A percentile compares a stretch with the other conserved stretches of the same genome.
These are phyloP conservation scores for Ochropleura leucogaster DNA, from an alignment of 2,888 invertebrate species.

Conservation along the genomic window DNA sequence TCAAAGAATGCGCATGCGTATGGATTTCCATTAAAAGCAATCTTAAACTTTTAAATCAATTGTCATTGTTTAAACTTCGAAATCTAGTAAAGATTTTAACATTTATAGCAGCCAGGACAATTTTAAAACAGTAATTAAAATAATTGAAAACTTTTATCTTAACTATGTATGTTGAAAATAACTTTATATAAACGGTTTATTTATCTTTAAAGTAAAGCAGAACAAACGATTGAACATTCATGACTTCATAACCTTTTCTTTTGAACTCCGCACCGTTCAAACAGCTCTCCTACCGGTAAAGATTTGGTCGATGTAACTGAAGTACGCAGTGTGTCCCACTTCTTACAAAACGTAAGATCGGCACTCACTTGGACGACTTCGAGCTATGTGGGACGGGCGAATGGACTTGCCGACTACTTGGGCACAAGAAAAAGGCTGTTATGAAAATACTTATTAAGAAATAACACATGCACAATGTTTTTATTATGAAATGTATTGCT, in stretches of 20 bases:
- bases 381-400: conserved; percentile 73
- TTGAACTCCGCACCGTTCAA: conserved; percentile 37
- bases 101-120: not conserved
- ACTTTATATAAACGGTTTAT: not conserved
- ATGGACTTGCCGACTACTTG: conserved; percentile 62
- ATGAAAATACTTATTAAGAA: conserved; percentile 60
- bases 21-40: not conserved
- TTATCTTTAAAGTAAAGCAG: not conserved
- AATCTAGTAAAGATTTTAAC: not conserved
- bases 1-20: conserved; percentile 4
- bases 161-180: not conserved
- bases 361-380: conserved; percentile 71
- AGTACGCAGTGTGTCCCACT: conserved; percentile 66
- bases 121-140: not conserved
- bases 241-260: conserved; percentile 35
- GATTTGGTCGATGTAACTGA: conserved; percentile 51
- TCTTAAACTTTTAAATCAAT: not conserved
- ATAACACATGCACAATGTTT: conserved; percentile 39
- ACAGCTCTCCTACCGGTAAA: conserved; percentile 39
- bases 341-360: conserved; percentile 69
- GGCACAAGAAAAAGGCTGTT: conserved; percentile 58
- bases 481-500: conserved; percentile 33
- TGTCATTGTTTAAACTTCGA: conserved; percentile 1
- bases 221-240: conserved; percentile 17
- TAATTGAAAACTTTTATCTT: not conserved